These are phyloP conservation scores for Sphenodon punctatus DNA, from an alignment of 2,797 vertebrate species.

Conservation along the genomic window DNA sequence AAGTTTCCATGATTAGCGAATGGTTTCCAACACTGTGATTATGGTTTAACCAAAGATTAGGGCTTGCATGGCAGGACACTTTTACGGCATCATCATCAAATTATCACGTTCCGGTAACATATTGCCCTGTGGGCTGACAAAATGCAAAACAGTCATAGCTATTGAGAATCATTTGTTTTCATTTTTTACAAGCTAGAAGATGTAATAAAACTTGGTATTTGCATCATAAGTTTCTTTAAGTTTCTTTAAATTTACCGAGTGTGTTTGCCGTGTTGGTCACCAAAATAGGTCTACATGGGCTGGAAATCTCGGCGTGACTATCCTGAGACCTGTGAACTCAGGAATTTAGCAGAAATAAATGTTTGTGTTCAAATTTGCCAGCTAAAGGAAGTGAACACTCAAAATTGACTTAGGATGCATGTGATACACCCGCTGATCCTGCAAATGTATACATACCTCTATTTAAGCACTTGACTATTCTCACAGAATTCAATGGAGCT, in stretches of 20 bases:
- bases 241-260: too few species aligned
- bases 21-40: conserved; percentile 47
- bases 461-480: not conserved
- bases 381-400: too few species aligned
- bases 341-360: too few species aligned
- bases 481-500: not conserved
- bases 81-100: conserved; percentile 45
- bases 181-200: too few species aligned
- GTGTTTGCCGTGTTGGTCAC: too few species aligned
- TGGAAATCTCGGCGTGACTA: too few species aligned
- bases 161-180: too few species aligned
- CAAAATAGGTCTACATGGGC: too few species aligned
- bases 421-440: not conserved
- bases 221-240: too few species aligned
- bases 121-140: not conserved
- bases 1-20: conserved; percentile 32
- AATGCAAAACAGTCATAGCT: not conserved
- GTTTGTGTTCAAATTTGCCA: too few species aligned
- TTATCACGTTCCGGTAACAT: conserved; percentile 23
- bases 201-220: too few species aligned
- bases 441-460: not conserved
- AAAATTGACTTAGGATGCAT: not conserved
- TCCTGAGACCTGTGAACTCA: too few species aligned
- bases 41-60: conserved; percentile 59
- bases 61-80: conserved; percentile 21